Evolutionary conservation across 2,888 invertebrate genomes (phyloP).

Genomic region (Trichogramma evanescens): DNA sequence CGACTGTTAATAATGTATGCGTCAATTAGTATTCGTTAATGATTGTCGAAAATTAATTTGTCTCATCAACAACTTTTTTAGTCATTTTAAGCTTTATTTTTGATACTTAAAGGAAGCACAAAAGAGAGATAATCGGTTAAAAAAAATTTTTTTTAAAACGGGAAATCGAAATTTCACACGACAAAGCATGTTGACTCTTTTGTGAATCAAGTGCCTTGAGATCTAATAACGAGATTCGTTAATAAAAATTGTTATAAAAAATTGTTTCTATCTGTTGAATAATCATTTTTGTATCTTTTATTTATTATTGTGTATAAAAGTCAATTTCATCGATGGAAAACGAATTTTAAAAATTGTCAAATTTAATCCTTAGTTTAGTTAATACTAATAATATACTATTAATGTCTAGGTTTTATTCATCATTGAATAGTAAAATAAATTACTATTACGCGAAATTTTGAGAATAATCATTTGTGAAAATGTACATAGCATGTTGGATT

Average conservation of each 20-base stretch:
- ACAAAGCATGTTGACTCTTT: constrained; percentile 16
- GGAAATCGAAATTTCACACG: constrained; percentile 1
- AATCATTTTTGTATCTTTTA: background rate
- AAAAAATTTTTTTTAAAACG: background rate
- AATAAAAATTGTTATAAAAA: constrained; percentile 1
- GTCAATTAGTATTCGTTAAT: background rate
- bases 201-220: constrained; percentile 30
- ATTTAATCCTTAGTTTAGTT: background rate
- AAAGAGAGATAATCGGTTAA: constrained; percentile 17
- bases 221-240: constrained; percentile 6
- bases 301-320: background rate
- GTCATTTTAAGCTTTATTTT: constrained; percentile 30
- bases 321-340: background rate
- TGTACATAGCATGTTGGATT: constrained; percentile 14
- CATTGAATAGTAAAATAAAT: no score
- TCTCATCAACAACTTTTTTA: background rate
- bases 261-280: background rate
- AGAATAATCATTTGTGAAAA: background rate
- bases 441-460: no score
- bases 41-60: no score
- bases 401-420: background rate
- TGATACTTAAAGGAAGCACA: constrained; percentile 31
- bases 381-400: constrained; percentile 4
- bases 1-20: background rate
- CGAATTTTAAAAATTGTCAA: background rate